These are phyloP conservation scores for Armadillidium nasatum DNA, from an alignment of 1,140 invertebrate species.

Conservation along the genomic window DNA sequence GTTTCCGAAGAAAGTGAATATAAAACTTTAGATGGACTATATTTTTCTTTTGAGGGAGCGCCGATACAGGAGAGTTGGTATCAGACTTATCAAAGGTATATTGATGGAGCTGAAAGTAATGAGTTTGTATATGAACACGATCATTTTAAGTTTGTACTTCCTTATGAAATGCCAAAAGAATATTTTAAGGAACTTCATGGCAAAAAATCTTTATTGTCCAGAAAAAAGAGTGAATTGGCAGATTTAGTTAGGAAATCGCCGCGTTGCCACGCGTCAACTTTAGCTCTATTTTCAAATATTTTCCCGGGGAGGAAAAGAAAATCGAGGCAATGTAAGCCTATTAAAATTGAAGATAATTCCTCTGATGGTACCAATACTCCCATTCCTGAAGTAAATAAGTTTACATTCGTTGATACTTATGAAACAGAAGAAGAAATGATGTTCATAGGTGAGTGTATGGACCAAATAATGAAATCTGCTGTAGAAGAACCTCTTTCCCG, in stretches of 20 bases:
- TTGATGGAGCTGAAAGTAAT: conserved; percentile 37
- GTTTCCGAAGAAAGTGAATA: neutral
- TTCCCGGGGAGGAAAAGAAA: conserved; percentile 34
- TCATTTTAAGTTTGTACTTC: conserved; percentile 38
- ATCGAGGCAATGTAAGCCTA: conserved; percentile 15
- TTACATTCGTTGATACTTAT: conserved; percentile 31
- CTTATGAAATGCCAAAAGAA: conserved; percentile 45
- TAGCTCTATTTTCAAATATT: conserved; percentile 42
- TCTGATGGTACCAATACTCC: conserved; percentile 44
- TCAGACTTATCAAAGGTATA: conserved; percentile 42
- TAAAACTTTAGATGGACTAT: neutral
- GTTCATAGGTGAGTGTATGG: conserved; percentile 37
- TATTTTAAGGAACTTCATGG: conserved; percentile 37
- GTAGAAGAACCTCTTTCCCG: conserved; percentile 14
- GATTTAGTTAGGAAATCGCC: conserved; percentile 43
- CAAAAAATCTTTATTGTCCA: conserved; percentile 35
- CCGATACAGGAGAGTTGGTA: conserved; percentile 42
- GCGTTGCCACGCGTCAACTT: conserved; percentile 43
- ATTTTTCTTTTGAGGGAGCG: conserved; percentile 43
- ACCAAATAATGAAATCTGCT: conserved; percentile 36
- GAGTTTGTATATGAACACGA: conserved; percentile 42
- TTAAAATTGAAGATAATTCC: conserved; percentile 39
- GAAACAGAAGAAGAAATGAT: conserved; percentile 40
- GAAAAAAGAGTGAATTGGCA: conserved; percentile 42
- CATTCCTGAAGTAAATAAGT: conserved; percentile 33